Percentiles rank a stretch among this genome's conserved stretches.
Evolutionary conservation across 1,140 invertebrate species (phyloP).

Genomic region (Scaptomyza pallida): DNA sequence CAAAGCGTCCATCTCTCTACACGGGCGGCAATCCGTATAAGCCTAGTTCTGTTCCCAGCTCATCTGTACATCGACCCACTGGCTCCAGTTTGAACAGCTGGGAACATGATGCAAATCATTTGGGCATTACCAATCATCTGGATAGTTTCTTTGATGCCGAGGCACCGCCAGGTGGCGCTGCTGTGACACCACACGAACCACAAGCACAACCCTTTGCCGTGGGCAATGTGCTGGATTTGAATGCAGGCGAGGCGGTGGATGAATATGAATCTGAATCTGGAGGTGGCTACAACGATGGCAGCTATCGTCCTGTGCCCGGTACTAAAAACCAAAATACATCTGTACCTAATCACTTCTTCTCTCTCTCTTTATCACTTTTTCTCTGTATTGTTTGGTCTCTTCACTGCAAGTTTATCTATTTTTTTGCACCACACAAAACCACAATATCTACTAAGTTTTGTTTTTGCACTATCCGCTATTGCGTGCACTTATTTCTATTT

Average conservation of each 20-base stretch:
- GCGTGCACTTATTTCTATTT: slow-evolving; percentile 1
- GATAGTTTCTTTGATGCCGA: slow-evolving; percentile 80
- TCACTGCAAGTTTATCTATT: slow-evolving; percentile 31
- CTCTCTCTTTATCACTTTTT: slow-evolving; percentile 19
- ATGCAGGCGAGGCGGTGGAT: slow-evolving; percentile 75
- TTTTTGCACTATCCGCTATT: slow-evolving; percentile 20
- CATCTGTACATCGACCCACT: slow-evolving; percentile 31
- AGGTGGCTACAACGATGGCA: slow-evolving; percentile 57
- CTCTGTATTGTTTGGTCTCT: slow-evolving; percentile 9
- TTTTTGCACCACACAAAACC: slow-evolving; percentile 19
- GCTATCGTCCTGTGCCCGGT: slow-evolving; percentile 83
- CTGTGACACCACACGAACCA: slow-evolving; percentile 47
- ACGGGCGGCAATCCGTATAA: slow-evolving; percentile 62
- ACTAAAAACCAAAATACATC: slow-evolving; percentile 51
- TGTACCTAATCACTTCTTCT: slow-evolving; percentile 23
- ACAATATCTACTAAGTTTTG: slow-evolving; percentile 5
- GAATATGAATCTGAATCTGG: slow-evolving; percentile 62
- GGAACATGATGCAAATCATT: slow-evolving; percentile 75
- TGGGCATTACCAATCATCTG: slow-evolving; percentile 78
- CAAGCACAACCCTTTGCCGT: slow-evolving; percentile 74
- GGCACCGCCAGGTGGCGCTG: slow-evolving; percentile 26
- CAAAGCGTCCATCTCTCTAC: slow-evolving; percentile 67
- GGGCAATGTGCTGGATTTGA: slow-evolving; percentile 77
- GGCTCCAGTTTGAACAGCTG: slow-evolving; percentile 60
- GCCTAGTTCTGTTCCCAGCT: slow-evolving; percentile 36